Evolutionary conservation across 2,888 invertebrate genomes (phyloP), one percentile per base, ranked within the genome.

Genomic region (Ernsta delagoae): DNA sequence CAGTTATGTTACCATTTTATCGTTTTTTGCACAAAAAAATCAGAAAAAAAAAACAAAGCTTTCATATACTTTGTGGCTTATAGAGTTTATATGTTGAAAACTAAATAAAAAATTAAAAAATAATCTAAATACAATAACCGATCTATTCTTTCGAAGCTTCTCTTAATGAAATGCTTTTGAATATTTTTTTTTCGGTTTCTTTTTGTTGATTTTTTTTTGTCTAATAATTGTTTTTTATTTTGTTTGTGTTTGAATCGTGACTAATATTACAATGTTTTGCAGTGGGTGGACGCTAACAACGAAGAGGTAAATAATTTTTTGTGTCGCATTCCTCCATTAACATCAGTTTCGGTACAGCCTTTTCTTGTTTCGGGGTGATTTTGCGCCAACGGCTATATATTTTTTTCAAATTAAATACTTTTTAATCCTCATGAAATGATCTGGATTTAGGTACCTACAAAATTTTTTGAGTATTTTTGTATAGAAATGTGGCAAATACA

Each of bases 221-320:
- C 5, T 54, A 54, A 31, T 54, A 31, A 11, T 70, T 72, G 68
- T 74, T 64, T 34, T 16, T 54, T 75, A 71, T 82, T 75, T 77
- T 77, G 56, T 68, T 61, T 63, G 54, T 62, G 59, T 79, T 77
- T 80, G 78, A 75, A 80, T 73, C 84, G 86, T 93, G 83, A 90
- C 91, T 91, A 91, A 92, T 95, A 72, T 70, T 80, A 85, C 85
- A 89, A 91, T 92, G 84, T 92, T 90, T 93, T 92, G 81, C 95
- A 95, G 95, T 95, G 95, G 95, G 95, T 95, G 90, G 95, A 95
- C 92, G 94, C 95, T 90, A 95, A 94, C 92, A 94, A 94, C 87
- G 95, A 95, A 77, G 95, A 95, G 95, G 95, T 95, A 95, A 95
- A 80, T 82, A 79, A 78, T 74, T 70, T 77, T 79, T 78, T 79